phyloP scores from a whole-genome alignment of 1,140 invertebrate genomes.

The Tribolium castaneum region DNA sequence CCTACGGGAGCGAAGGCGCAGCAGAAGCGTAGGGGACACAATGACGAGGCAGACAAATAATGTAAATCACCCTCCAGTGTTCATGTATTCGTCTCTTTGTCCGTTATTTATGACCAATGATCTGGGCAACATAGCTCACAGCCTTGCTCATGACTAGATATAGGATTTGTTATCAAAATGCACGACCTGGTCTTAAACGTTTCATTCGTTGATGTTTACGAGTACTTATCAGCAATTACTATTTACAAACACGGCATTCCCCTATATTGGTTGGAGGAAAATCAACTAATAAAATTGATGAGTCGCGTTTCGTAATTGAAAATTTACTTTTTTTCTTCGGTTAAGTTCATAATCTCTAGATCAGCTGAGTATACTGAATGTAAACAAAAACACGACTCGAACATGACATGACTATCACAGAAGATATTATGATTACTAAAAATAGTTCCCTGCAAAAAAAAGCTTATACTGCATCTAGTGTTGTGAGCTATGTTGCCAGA shows the following conservation, averaged over 20 bases:
- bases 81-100: too few relatives aligned
- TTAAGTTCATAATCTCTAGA: constrained; percentile 15
- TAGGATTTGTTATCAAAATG: constrained; percentile 29
- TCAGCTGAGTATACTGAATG: constrained; percentile 22
- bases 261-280: constrained; percentile 22
- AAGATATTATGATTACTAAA: constrained; percentile 11
- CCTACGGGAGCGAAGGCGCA: too few relatives aligned
- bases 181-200: constrained; percentile 20
- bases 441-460: constrained; percentile 13
- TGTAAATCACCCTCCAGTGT: too few relatives aligned
- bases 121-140: too few relatives aligned
- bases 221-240: constrained; percentile 5
- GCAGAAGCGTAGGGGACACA: too few relatives aligned
- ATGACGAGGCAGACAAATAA: too few relatives aligned
- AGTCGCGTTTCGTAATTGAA: constrained; percentile 6
- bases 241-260: constrained; percentile 20
- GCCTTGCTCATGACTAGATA: too few relatives aligned
- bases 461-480: background rate
- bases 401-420: background rate
- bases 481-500: constrained; percentile 16
- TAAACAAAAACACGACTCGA: constrained; percentile 18
- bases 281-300: constrained; percentile 35
- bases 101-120: too few relatives aligned
- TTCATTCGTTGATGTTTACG: constrained; percentile 11
- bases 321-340: background rate